Percentiles rank a stretch among this genome's conserved stretches.
Evolutionary conservation across 2,113 vertebrate species (phyloP).

Genomic region (Vidua chalybeata): DNA sequence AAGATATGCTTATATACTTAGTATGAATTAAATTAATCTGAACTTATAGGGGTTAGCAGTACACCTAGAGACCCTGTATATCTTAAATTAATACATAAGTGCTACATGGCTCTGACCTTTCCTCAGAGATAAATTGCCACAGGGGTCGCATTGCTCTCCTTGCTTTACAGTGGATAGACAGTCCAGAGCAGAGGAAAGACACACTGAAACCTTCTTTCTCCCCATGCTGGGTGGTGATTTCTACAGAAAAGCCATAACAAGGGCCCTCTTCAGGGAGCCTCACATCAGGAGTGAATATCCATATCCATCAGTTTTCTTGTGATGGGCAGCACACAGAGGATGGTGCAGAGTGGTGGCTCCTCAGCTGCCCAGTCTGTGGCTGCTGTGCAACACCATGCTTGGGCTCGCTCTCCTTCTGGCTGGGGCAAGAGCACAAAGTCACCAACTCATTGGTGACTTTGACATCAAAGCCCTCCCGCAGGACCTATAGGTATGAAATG

Average conservation of each 20-base stretch:
- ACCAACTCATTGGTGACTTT: background rate
- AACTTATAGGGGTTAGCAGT: background rate
- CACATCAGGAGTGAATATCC: background rate
- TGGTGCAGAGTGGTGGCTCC: background rate
- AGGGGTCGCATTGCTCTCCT: background rate
- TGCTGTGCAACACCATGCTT: accelerated
- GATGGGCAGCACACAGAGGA: background rate
- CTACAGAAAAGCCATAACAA: background rate
- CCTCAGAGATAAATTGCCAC: background rate
- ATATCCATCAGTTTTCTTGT: accelerated
- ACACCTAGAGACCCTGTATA: background rate
- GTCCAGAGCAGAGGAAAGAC: background rate
- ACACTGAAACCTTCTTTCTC: background rate
- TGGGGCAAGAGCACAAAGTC: background rate
- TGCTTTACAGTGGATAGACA: background rate
- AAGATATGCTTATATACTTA: background rate
- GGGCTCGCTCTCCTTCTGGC: accelerated
- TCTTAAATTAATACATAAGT: background rate
- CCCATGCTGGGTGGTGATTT: background rate
- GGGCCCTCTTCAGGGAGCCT: background rate
- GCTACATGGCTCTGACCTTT: background rate
- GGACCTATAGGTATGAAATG: background rate
- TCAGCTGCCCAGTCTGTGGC: accelerated
- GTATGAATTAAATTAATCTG: background rate
- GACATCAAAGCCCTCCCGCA: background rate